A percentile compares a stretch with the other conserved stretches of the same genome.
These are phyloP conservation scores for Macrotus californicus DNA, from an alignment of 2,113 vertebrate genomes.

Conservation along the genomic window DNA sequence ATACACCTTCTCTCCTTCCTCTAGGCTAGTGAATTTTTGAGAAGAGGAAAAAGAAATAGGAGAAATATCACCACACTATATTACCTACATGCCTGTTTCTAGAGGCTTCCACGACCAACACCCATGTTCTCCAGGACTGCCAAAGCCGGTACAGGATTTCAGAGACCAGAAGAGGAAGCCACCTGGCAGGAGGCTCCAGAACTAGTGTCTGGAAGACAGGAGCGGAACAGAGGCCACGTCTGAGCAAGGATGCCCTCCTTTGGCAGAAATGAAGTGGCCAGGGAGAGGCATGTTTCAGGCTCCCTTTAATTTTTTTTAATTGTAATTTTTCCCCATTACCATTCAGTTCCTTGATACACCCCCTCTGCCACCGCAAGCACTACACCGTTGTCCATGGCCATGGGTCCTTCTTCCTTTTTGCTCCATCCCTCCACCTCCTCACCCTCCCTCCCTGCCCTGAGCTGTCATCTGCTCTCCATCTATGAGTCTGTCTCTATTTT, in stretches of 20 bases:
- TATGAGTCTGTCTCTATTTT: too few relatives aligned
- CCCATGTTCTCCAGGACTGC: neutral
- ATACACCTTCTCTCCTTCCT: neutral
- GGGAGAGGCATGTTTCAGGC: neutral
- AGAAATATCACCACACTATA: neutral
- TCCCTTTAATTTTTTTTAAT: neutral
- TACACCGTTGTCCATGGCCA: too few relatives aligned
- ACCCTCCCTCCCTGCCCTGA: too few relatives aligned
- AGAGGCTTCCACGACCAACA: neutral
- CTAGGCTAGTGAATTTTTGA: neutral
- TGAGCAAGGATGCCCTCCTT: neutral
- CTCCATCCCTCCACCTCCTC: too few relatives aligned
- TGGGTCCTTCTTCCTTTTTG: too few relatives aligned
- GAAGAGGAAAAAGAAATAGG: neutral
- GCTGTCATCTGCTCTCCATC: too few relatives aligned
- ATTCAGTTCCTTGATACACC: too few relatives aligned
- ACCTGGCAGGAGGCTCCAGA: neutral
- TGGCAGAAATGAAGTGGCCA: neutral
- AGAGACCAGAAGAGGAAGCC: neutral
- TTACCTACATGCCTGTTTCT: neutral
- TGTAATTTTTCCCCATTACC: too few relatives aligned
- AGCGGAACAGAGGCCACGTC: neutral
- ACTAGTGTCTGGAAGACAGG: neutral
- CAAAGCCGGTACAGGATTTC: neutral
- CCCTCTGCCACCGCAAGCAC: too few relatives aligned